A percentile compares a stretch with the other conserved stretches of the same genome.
Evolutionary conservation across 2,113 vertebrate species (phyloP).

Genomic region (Trochalopteron elliotii): DNA sequence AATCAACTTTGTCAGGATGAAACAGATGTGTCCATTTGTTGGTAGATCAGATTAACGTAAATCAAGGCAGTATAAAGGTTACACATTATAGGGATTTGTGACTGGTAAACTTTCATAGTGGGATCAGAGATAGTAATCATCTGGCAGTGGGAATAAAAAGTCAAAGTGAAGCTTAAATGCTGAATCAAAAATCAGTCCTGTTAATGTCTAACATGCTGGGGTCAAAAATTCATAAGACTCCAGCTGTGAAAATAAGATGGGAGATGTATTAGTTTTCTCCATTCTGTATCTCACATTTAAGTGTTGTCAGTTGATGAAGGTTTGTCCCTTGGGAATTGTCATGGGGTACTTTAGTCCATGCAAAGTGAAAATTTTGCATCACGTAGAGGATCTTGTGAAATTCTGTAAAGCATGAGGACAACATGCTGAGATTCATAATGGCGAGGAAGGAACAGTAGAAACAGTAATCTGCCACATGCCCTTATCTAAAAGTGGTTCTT

Average conservation of each 20-base stretch:
- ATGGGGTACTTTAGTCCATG: constrained; percentile 40
- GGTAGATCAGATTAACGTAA: constrained; percentile 57
- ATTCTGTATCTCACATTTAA: constrained; percentile 31
- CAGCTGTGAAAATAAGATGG: constrained; percentile 44
- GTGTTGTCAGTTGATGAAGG: constrained; percentile 57
- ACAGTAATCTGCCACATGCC: constrained; percentile 49
- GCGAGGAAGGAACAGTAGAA: constrained; percentile 42
- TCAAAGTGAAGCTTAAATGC: constrained; percentile 40
- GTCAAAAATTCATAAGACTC: constrained; percentile 41
- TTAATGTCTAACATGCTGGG: constrained; percentile 40
- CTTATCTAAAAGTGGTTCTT: constrained; percentile 52
- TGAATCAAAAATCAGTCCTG: constrained; percentile 27
- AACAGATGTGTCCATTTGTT: constrained; percentile 50
- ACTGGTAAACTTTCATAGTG: constrained; percentile 41
- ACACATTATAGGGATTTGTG: constrained; percentile 15
- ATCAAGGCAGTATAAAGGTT: constrained; percentile 21
- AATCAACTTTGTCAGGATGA: constrained; percentile 58
- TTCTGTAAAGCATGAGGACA: constrained; percentile 53
- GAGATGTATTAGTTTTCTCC: constrained; percentile 43
- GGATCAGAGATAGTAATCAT: constrained; percentile 10
- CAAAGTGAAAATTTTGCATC: constrained; percentile 67
- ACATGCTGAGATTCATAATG: constrained; percentile 59
- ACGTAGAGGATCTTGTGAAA: constrained; percentile 59
- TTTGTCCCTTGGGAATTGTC: constrained; percentile 51
- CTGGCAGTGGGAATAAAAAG: constrained; percentile 37